Evolutionary conservation across 2,113 vertebrate genomes (phyloP), one percentile per base, ranked within the genome.

Genomic region (Brienomyrus longianalis): DNA sequence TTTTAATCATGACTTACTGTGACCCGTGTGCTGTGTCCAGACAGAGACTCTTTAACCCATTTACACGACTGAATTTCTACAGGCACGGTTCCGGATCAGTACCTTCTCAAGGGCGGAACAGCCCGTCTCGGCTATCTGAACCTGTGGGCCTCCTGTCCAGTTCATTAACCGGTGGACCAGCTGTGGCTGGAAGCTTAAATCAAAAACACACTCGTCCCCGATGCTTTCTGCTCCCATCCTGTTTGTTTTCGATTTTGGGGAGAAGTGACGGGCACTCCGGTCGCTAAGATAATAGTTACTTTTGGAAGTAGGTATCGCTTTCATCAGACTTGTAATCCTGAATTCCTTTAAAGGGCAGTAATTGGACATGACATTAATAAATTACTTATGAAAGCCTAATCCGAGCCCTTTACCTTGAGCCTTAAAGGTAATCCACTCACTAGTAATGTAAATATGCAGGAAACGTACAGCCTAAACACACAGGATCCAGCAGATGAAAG

Each of bases 331-430:
- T 86, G 83, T 85, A 50, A 48, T 51, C 45, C 45, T 9, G 47
- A 50, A 51, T 86, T 86, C 83, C n/a, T 86, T 86, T 51, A 48
- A 50, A 86, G 83, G 47, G 48, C 19, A 23, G 83, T 86, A 86
- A 86, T 50, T 86, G 45, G 83, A 51, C 48, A 86, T 11, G 23
- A 51, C 48, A 27, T 86, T 86, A 86, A 86, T 86, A 86, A 86
- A 86, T 86, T 86, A 86, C 83, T 86, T 23, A 86, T 86, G 83
- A 86, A 86, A 31, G 11, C 83, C 45, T 86, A 86, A 86, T 86
- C 85, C 85, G 21, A 52, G 51, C 51, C 13, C 48, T 87, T 87
- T 56, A 54, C 51, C 27, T 51, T 31, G n/a, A 87, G 13, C n/a
- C 51, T 87, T 31, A 54, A 87, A 87, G n/a, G 50, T 87, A 87